Evolutionary conservation across 1,140 invertebrate species (phyloP), one percentile per base, ranked within the genome.

Genomic region (Pachypeltis micranthus): DNA sequence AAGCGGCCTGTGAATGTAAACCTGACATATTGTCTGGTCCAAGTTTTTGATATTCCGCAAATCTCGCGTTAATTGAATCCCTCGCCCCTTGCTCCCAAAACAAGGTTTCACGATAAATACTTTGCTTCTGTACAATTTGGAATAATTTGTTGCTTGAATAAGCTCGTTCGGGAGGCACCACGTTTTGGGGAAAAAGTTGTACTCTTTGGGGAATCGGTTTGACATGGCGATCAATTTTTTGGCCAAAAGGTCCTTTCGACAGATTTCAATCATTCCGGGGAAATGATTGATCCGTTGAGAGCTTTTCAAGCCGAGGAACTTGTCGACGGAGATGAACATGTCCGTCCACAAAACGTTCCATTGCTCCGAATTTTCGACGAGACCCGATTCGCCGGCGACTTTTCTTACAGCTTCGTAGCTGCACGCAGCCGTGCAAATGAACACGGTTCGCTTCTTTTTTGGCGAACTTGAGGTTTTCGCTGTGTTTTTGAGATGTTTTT

Each of bases 261-360:
- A 93, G 66, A 93, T 91, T 74, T 93, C 90, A 63, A 85, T 79
- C 90, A 93, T 93, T 26, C 90, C 90, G n/a, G 90, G 90, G 73
- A 92, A 93, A 74, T 93, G 90, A 71, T 93, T 93, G 24, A 93
- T 21, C 12, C 47, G 47, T 21, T 51, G 80, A 73, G 87, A 94
- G 63, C 89, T 80, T 73, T 91, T 91, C 88, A 95, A 90, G 63
- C 90, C 87, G 73, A 90, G 90, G 2, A 86, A 87, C 58, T 86
- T 75, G 67, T 93, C 90, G 0, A 91, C 78, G 19, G 87, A 84
- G 7, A 93, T 82, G 63, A 87, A 87, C 62, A 83, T 80, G 72
- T 94, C 91, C 0, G 88, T 91, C 91, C 91, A 95, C 68, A 85
- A 89, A 21, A 95, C 79, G 72, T 91, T 90, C 91, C 91, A 95